These are phyloP conservation scores for Tachina grossa DNA, from an alignment of 2,888 invertebrate genomes.

Conservation along the genomic window DNA sequence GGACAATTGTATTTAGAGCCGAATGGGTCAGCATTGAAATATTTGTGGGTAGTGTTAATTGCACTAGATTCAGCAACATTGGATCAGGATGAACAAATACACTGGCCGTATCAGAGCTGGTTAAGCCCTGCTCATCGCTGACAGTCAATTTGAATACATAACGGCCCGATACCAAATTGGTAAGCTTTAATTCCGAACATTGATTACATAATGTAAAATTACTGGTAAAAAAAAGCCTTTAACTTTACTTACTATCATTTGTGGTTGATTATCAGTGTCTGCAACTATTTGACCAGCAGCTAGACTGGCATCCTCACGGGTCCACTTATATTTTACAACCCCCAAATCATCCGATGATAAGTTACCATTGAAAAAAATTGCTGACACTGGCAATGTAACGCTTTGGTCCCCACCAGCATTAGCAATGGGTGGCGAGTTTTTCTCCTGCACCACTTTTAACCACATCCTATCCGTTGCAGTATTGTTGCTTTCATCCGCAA, in stretches of 20 bases:
- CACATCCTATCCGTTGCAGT: conserved; percentile 88
- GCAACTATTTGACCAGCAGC: conserved; percentile 93
- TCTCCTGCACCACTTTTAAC: conserved; percentile 93
- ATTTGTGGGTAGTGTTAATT: conserved; percentile 91
- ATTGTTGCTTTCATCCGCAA: conserved; percentile 92
- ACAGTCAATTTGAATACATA: conserved; percentile 96
- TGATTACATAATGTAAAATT: conserved; percentile 8
- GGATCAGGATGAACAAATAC: conserved; percentile 92
- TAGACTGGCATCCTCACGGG: conserved; percentile 88
- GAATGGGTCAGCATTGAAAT: conserved; percentile 87
- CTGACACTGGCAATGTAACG: conserved; percentile 88
- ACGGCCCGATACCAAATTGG: conserved; percentile 93
- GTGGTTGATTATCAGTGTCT: conserved; percentile 89
- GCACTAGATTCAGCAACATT: conserved; percentile 89
- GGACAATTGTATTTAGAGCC: conserved; percentile 87
- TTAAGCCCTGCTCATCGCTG: conserved; percentile 93
- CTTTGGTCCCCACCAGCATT: conserved; percentile 94
- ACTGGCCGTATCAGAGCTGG: conserved; percentile 91
- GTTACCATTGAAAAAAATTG: conserved; percentile 92
- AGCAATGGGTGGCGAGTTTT: conserved; percentile 94
- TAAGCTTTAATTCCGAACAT: conserved; percentile 84
- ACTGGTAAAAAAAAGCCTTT: not conserved
- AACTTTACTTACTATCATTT: conserved; percentile 86
- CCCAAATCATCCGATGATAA: conserved; percentile 93
- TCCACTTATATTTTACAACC: conserved; percentile 93